Evolutionary conservation across 2,888 invertebrate species (phyloP).

Genomic region (Noctua fimbriata): DNA sequence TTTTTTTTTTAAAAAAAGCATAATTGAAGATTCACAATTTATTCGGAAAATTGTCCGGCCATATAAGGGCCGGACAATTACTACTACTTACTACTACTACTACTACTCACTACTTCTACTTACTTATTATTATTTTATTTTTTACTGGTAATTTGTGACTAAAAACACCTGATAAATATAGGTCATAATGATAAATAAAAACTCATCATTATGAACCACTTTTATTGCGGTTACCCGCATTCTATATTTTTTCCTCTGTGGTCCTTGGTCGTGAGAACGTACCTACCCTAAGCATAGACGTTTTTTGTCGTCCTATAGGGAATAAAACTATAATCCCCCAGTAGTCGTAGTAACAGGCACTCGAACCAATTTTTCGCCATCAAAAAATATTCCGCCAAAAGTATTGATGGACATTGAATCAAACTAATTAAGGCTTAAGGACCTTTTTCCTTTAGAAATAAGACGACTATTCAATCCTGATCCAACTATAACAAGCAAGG

Average conservation of each 20-base stretch:
- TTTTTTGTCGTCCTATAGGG: slow-evolving; percentile 3
- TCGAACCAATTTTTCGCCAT: not conserved
- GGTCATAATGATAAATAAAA: too few relatives aligned
- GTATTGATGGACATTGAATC: not conserved
- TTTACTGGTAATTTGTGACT: not conserved
- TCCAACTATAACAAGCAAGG: slow-evolving; percentile 14
- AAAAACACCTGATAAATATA: too few relatives aligned
- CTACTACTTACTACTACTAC: too few relatives aligned
- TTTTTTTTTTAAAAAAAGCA: too few relatives aligned
- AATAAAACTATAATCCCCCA: not conserved
- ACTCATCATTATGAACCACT: too few relatives aligned
- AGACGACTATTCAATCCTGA: slow-evolving; percentile 13
- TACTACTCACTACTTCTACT: too few relatives aligned
- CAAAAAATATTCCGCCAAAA: not conserved
- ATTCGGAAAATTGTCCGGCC: not conserved
- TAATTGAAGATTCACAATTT: not conserved
- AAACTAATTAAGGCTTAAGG: slow-evolving; percentile 32
- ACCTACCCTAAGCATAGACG: too few relatives aligned
- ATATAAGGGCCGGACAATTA: too few relatives aligned
- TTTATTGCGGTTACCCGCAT: too few relatives aligned
- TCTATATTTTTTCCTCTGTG: too few relatives aligned
- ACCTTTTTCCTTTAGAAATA: slow-evolving; percentile 22
- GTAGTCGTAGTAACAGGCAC: not conserved
- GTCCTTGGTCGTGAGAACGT: too few relatives aligned
- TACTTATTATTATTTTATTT: too few relatives aligned